Conservation (phyloP, 1,140 invertebrate species). For the Drosophila triauraria region DNA sequence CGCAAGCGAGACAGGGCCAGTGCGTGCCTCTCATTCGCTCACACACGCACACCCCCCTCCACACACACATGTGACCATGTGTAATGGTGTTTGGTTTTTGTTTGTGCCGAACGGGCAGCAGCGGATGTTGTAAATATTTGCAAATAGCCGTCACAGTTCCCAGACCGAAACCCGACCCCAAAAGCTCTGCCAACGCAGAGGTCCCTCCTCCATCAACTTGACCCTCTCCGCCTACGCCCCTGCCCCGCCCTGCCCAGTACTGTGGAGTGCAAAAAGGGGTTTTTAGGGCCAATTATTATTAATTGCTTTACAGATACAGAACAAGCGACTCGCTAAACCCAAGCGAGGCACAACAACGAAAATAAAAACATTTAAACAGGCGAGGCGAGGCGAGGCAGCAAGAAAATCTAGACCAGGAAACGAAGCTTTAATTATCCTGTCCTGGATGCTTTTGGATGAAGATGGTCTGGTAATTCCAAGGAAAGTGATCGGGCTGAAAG, state of each 20-base stretch:
- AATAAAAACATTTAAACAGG: conserved; percentile 15
- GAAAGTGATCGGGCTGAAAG: no score
- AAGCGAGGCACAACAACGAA: conserved; percentile 8
- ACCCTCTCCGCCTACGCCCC: neutral
- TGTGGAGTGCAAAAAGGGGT: conserved; percentile 46
- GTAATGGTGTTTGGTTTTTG: conserved; percentile 48
- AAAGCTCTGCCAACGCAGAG: conserved; percentile 1
- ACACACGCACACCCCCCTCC: neutral
- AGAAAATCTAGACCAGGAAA: conserved; percentile 5
- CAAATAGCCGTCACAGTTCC: conserved; percentile 66
- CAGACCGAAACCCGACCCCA: conserved; percentile 29
- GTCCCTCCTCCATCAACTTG: neutral
- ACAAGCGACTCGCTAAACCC: conserved; percentile 44
- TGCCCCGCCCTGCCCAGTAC: neutral
- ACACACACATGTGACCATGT: conserved; percentile 14
- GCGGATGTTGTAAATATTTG: conserved; percentile 82
- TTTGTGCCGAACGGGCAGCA: conserved; percentile 59
- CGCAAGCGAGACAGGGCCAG: conserved; percentile 10
- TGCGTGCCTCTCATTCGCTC: conserved; percentile 15
- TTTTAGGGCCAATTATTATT: conserved; percentile 81
- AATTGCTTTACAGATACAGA: conserved; percentile 80
- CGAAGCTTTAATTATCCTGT: neutral
- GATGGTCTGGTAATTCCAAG: no score
- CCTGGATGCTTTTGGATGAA: no score
- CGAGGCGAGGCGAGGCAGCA: no score